Percentiles rank a stretch among this genome's conserved stretches.
Evolutionary conservation across 1,140 invertebrate species (phyloP).

Genomic region (Trichomalopsis sarcophagae): DNA sequence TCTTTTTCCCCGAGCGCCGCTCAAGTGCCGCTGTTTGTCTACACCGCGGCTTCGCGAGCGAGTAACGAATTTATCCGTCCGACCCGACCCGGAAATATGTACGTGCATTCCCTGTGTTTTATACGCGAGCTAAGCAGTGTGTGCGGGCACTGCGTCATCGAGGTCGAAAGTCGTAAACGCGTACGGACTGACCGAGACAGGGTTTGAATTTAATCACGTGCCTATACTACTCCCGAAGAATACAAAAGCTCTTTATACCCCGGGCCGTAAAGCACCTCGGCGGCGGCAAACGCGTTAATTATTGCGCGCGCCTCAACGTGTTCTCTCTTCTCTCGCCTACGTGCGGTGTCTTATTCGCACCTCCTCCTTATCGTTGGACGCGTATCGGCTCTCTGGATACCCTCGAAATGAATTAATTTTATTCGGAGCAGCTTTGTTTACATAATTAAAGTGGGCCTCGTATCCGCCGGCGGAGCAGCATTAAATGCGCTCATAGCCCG

Average conservation of each 20-base stretch:
- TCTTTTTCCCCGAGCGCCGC: not conserved
- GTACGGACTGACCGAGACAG: constrained; percentile 15
- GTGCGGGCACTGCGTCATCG: not conserved
- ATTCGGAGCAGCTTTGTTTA: not conserved
- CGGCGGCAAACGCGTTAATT: constrained; percentile 56
- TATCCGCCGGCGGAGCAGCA: not conserved
- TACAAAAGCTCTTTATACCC: constrained; percentile 61
- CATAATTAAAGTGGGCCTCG: not conserved
- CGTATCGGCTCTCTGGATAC: not conserved
- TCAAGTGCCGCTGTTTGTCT: not conserved
- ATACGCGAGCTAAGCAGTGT: constrained; percentile 13
- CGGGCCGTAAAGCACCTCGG: constrained; percentile 47
- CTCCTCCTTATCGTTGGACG: not conserved
- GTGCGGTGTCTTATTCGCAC: not conserved
- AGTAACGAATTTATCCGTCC: no score
- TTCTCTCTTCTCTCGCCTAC: constrained; percentile 18
- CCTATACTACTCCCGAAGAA: constrained; percentile 36
- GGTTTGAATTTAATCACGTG: constrained; percentile 59
- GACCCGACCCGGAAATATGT: not conserved
- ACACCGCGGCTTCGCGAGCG: no score
- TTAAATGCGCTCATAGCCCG: not conserved
- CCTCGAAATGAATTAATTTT: not conserved
- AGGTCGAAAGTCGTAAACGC: constrained; percentile 42
- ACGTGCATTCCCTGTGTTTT: not conserved
- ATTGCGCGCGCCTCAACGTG: constrained; percentile 53